Conservation (phyloP, 2,797 vertebrate species). For the Sternarchorhynchus goeldii region DNA sequence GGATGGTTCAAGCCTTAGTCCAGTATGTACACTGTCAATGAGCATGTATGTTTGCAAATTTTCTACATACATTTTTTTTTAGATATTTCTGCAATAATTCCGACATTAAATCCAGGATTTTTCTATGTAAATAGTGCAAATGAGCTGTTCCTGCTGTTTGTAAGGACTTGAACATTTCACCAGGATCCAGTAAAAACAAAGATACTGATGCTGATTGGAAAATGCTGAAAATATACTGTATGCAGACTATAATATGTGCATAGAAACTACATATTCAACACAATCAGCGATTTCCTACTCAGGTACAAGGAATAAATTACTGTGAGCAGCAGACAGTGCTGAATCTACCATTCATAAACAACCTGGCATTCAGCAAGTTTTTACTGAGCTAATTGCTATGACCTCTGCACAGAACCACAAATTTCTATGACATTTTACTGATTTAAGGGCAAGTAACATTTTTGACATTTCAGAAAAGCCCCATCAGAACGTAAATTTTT, state of each 20-base stretch:
- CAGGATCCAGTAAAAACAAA: not conserved
- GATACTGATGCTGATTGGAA: not conserved
- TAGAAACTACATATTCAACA: too few relatives aligned
- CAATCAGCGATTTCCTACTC: too few relatives aligned
- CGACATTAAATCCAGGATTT: too few relatives aligned
- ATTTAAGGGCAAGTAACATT: too few relatives aligned
- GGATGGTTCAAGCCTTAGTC: not conserved
- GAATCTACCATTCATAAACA: not conserved
- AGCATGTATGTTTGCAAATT: not conserved
- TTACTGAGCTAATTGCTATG: not conserved
- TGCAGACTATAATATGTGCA: too few relatives aligned
- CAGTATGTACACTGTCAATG: not conserved
- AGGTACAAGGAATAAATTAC: not conserved
- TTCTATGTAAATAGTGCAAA: too few relatives aligned
- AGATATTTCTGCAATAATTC: too few relatives aligned
- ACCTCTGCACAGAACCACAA: too few relatives aligned
- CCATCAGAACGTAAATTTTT: not conserved
- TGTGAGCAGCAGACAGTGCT: not conserved
- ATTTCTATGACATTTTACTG: too few relatives aligned
- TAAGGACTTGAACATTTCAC: not conserved
- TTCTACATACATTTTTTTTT: too few relatives aligned
- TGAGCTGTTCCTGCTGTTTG: too few relatives aligned
- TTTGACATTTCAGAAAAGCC: not conserved
- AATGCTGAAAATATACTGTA: not conserved
- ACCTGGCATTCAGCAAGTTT: not conserved